These are phyloP conservation scores for Hypotaenidia philippensis DNA, from an alignment of 2,797 vertebrate genomes.

Conservation along the genomic window DNA sequence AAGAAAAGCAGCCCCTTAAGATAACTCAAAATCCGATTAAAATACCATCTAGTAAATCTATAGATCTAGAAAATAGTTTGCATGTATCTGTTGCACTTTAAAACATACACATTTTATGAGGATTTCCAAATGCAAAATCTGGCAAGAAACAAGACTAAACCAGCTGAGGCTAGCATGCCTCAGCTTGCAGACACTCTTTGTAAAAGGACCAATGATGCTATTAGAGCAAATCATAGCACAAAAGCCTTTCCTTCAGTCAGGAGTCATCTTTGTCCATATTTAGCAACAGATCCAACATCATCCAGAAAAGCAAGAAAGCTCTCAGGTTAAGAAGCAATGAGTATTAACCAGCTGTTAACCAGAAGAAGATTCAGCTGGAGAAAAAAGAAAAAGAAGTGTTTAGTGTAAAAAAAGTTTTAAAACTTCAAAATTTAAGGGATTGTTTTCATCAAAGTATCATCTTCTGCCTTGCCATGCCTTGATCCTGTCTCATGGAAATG, in stretches of 20 bases:
- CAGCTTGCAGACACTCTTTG: background rate
- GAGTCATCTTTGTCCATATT: background rate
- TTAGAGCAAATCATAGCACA: background rate
- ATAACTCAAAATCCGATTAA: background rate
- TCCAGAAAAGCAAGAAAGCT: background rate
- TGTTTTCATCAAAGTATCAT: background rate
- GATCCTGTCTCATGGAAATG: background rate
- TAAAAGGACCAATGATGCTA: background rate
- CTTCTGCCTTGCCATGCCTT: background rate
- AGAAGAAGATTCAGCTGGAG: background rate
- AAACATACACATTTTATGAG: background rate
- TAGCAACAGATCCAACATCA: background rate
- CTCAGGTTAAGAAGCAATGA: background rate
- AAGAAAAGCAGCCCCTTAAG: background rate
- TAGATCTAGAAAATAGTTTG: background rate
- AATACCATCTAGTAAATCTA: background rate
- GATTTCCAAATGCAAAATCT: background rate
- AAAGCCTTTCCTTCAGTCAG: background rate
- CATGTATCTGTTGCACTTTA: background rate
- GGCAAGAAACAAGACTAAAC: background rate
- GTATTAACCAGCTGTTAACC: background rate
- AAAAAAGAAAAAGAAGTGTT: background rate
- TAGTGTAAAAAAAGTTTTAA: background rate
- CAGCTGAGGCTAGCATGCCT: background rate
- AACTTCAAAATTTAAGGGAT: background rate